Conservation (phyloP, 2,888 invertebrate species). For the Pogonocherus hispidulus region DNA sequence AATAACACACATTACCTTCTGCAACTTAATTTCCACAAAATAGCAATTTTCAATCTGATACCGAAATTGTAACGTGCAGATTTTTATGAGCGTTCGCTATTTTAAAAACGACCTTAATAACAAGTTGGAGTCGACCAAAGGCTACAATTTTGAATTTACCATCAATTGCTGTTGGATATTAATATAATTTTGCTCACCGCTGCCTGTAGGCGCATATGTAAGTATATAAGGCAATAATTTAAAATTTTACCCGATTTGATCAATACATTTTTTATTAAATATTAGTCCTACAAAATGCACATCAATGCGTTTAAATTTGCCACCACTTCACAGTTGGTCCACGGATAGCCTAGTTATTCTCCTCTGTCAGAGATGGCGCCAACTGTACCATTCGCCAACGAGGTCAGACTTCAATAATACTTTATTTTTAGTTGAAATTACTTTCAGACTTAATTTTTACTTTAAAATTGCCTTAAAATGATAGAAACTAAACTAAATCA, state of each 20-base stretch:
- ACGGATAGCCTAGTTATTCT: not conserved
- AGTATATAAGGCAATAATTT: constrained; percentile 58
- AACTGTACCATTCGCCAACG: not conserved
- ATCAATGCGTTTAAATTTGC: constrained; percentile 27
- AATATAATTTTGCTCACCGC: constrained; percentile 67
- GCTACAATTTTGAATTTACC: constrained; percentile 68
- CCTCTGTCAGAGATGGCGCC: constrained; percentile 20
- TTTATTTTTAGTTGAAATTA: not conserved
- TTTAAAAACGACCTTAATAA: constrained; percentile 64
- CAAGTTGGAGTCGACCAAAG: constrained; percentile 59
- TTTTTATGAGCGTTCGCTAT: constrained; percentile 61
- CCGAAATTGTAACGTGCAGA: constrained; percentile 64
- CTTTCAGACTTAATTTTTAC: not conserved
- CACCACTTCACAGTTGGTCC: constrained; percentile 1
- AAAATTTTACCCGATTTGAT: constrained; percentile 55
- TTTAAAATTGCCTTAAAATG: not conserved
- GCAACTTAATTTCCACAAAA: constrained; percentile 68
- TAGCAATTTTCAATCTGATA: constrained; percentile 70
- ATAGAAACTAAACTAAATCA: not conserved
- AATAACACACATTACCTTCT: constrained; percentile 66
- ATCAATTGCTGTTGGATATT: constrained; percentile 65
- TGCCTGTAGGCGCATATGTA: constrained; percentile 58
- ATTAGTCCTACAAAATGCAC: not conserved
- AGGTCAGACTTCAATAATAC: not conserved
- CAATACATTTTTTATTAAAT: constrained; percentile 42